Evolutionary conservation across 1,140 invertebrate species (phyloP), one percentile per base, ranked within the genome.

Genomic region (Pseudomyrmex flavicornis): DNA sequence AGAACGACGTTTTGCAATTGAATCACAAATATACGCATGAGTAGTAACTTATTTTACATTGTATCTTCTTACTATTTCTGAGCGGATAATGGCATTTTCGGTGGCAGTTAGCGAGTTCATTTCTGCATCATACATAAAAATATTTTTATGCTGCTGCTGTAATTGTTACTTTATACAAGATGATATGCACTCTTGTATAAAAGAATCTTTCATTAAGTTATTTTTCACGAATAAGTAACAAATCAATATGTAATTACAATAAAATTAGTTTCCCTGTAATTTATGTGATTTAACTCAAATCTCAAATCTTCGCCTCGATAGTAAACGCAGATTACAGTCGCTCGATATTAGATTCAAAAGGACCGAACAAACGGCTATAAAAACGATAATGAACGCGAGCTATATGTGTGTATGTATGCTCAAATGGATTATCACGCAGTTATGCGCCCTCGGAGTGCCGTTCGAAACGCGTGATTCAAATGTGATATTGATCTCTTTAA

Each of bases 91-190:
- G 82, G 82, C 82, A 84, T 84, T 63, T 54, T 68, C 52, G 62
- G 85, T 88, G 85, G 87, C 82, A 88, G 85, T 88, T 82, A 82
- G 85, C 86, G 85, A 88, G 86, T 61, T 59, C 13, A 26, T 61
- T 13, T 73, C 46, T 0, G 5, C 5, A 50, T 17, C 20, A 15
- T 13, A 44, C 17, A 35, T 22, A 13, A 17, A 13, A 17, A 10
- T n/a, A 2, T 48, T 8, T 58, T 79, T 79, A 35, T 70, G 65
- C 20, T 72, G 66, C 66, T 8, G 66, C 58, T 72, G 10, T 58
- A 8, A 58, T 59, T 7, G 5, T 35, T 69, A 58, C 26, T 13
- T 35, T 12, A 12, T 10, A 35, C 26, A 13, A 10, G 2, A 54
- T 65, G 17, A 0, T 44, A n/a, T 12, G 13, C 44, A 56, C 48